Base-by-base conservation (phyloP, 2,888 invertebrate species). In the Stenichneumon culpator region DNA sequence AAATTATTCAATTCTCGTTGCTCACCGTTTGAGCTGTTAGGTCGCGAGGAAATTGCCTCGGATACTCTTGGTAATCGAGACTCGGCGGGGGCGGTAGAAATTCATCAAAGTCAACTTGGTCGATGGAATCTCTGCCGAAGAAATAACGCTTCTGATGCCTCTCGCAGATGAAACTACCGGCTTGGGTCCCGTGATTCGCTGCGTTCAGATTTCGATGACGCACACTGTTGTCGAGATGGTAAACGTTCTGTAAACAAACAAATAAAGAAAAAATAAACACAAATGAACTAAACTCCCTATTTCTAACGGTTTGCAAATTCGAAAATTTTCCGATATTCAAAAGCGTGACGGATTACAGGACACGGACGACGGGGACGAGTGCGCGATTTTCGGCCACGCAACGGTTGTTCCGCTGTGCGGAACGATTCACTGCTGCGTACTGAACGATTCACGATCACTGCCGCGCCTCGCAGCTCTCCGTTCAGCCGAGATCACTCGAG, bases 11-110 rank as follows among this genome's bases (percentile, higher is more conserved):
- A 57, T 52, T 72, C 47, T 72, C 16, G 54, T 81, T 77, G 79
- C 86, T 81, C 88, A 97, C 94, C 87, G 97, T 97, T 90, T 96
- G 95, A 2, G 96, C 96, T 83, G 97, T 97, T 36, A 96, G 95
- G 86, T 97, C 96, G 50, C 97, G 95, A 2, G 95, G 95, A 87
- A 95, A 94, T 83, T 92, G 92, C 89, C 93, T 90, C 22, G 91
- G 87, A 86, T 91, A 92, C 81, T 93, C 95, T 94, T 88, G 95
- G 94, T 88, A 95, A 94, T 92, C 95, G 94, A 92, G 88, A 83
- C 90, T 96, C 5, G 96, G 96, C 68, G 96, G 96, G 2, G 96
- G 95, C 1, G 95, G 96, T 22, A 96, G 95, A 87, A 96, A 96
- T 86, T 96, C 96, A 91, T 96, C 95, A 96, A 94, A 95, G 95